Base-by-base conservation (phyloP, 37 sponge, comb jelly and placozoan genomes). In the Chondrosia reniformis region DNA sequence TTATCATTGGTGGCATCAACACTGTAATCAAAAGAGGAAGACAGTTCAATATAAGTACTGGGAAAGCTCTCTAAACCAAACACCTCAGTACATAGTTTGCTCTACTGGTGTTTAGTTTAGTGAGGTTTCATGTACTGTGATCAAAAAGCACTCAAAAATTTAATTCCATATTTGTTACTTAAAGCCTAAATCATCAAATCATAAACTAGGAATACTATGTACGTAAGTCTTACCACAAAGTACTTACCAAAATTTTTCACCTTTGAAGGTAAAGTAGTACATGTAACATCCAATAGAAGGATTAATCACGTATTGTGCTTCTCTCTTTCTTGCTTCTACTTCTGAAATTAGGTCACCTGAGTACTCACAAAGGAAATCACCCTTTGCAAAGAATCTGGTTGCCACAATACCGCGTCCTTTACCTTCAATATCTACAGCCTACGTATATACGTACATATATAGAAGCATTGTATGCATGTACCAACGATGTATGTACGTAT, bases 351-450 rank as follows among this genome's bases (percentile, higher is more conserved):
- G 87, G 33, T 92, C 84, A 2, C 99, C 99, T 3, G 89, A 82
- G 45, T 97, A 97, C 73, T 95, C 96, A 79, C 93, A 92, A 0
- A 92, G 44, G 25, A 91, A 78, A 30, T 92, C 93, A 24, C 90
- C 95, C 13, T 77, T 83, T 13, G 34, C 19, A 79, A 94, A 92
- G 24, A 42, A 59, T 13, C 80, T 40, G 0, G 93, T 87, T 21
- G 99, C 36, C 21, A 89, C 79, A 36, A 97, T 90, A 12, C 93
- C 99, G 7, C 91, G 69, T 0, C 99, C 99, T 67, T 97, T 97
- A 1, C 82, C 93, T 31, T 85, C 86, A 42, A 83, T 76, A 25
- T 85, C 80, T 31, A 85, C 77, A 2, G 83, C 86, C 86, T 85
- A 4, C 63, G 27, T 62, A 62, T 22, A 28, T 64, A 64, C 8